These are phyloP conservation scores for Anguilla rostrata DNA, from an alignment of 2,113 vertebrate species.

Conservation along the genomic window DNA sequence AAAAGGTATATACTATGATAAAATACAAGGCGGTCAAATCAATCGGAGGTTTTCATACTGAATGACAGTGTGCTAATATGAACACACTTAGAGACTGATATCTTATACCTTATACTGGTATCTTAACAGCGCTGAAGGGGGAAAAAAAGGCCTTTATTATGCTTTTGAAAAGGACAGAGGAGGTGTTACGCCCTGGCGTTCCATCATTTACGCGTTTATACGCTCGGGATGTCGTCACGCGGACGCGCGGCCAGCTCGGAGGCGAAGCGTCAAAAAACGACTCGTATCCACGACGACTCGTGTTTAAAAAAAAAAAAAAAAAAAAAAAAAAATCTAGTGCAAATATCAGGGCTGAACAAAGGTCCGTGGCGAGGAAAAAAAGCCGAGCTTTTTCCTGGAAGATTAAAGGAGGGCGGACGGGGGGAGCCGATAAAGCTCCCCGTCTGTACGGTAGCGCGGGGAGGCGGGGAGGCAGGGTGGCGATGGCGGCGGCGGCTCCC, in stretches of 20 bases:
- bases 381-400: constrained; percentile 11
- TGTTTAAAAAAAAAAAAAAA: too few relatives aligned
- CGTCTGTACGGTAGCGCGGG: not conserved
- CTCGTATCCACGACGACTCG: not conserved
- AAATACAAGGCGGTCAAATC: too few relatives aligned
- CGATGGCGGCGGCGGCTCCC: constrained; percentile 25
- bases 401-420: not conserved
- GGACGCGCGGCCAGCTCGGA: not conserved
- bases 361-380: not conserved
- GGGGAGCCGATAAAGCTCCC: not conserved
- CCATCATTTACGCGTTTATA: not conserved
- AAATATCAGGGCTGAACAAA: not conserved
- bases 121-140: not conserved
- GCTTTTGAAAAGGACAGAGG: not conserved
- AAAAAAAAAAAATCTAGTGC: not conserved
- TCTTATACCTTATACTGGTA: too few relatives aligned
- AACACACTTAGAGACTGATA: too few relatives aligned
- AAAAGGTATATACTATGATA: too few relatives aligned
- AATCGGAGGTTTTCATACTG: too few relatives aligned
- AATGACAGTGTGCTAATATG: too few relatives aligned
- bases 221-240: not conserved
- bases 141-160: not conserved
- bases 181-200: not conserved
- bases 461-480: constrained; percentile 40
- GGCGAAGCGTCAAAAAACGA: not conserved